These are phyloP conservation scores for Candidula unifasciata DNA, from an alignment of 2,888 invertebrate genomes.

Conservation along the genomic window DNA sequence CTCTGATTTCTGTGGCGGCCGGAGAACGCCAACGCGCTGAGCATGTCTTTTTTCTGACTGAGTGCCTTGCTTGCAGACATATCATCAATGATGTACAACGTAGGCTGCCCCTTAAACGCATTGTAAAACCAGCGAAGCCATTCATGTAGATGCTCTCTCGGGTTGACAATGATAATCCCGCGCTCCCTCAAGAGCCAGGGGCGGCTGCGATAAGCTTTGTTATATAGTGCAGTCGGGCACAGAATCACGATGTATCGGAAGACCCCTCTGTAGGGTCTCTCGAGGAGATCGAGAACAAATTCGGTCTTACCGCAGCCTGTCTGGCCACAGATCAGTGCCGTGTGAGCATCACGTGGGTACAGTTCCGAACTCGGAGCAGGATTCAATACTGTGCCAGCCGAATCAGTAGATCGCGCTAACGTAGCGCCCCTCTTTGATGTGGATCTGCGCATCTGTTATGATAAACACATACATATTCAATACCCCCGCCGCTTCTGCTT, in stretches of 20 bases:
- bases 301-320: too few relatives aligned
- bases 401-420: neutral
- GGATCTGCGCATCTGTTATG: neutral
- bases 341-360: neutral
- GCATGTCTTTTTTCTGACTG: neutral
- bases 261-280: too few relatives aligned
- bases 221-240: too few relatives aligned
- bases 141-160: neutral
- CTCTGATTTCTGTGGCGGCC: too few relatives aligned
- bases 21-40: neutral
- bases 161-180: too few relatives aligned
- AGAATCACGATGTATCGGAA: too few relatives aligned
- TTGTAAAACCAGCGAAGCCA: neutral
- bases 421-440: neutral
- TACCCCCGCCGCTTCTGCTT: neutral
- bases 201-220: too few relatives aligned
- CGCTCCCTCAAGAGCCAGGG: too few relatives aligned
- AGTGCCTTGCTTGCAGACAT: neutral
- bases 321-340: too few relatives aligned
- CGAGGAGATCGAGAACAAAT: too few relatives aligned
- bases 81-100: neutral
- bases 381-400: too few relatives aligned
- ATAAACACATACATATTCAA: neutral
- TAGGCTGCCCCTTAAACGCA: neutral
- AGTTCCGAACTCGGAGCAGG: too few relatives aligned